Percentiles rank a stretch among this genome's conserved stretches.
Evolutionary conservation across 1,140 invertebrate genomes (phyloP).

Genomic region (Sitodiplosis mosellana): DNA sequence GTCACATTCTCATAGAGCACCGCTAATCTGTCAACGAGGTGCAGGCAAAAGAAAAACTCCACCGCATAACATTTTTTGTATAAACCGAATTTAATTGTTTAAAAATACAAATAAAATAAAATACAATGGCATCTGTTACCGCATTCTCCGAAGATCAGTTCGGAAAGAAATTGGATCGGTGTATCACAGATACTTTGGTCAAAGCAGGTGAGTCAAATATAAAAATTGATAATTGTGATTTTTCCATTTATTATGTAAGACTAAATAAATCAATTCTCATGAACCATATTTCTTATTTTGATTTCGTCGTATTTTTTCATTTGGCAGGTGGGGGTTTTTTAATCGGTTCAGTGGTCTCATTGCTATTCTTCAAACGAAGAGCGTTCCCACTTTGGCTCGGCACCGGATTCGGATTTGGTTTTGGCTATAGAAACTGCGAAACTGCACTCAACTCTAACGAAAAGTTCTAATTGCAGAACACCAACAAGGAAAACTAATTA

Average conservation of each 20-base stretch:
- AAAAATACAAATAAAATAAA: constrained; percentile 6
- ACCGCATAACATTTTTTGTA: neutral
- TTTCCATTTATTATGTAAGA: too few relatives aligned
- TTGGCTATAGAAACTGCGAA: constrained; percentile 61
- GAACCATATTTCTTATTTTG: neutral
- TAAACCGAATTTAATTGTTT: too few relatives aligned
- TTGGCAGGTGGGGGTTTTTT: constrained; percentile 44
- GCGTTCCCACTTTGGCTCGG: constrained; percentile 52
- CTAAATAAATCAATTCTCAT: neutral
- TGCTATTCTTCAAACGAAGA: constrained; percentile 47
- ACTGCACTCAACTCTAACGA: constrained; percentile 31
- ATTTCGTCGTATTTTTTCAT: constrained; percentile 1
- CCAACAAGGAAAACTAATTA: too few relatives aligned
- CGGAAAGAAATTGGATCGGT: constrained; percentile 36
- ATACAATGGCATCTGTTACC: neutral
- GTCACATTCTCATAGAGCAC: too few relatives aligned
- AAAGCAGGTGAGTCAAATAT: constrained; percentile 37
- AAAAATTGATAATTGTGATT: neutral
- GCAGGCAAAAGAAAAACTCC: too few relatives aligned
- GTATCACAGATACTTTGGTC: constrained; percentile 36
- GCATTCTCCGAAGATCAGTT: constrained; percentile 30
- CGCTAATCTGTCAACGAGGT: too few relatives aligned
- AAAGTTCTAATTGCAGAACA: too few relatives aligned
- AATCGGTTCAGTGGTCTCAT: constrained; percentile 42
- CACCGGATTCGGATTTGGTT: constrained; percentile 51